These are phyloP conservation scores for Carcina quercana DNA, from an alignment of 2,888 invertebrate species.

Conservation along the genomic window DNA sequence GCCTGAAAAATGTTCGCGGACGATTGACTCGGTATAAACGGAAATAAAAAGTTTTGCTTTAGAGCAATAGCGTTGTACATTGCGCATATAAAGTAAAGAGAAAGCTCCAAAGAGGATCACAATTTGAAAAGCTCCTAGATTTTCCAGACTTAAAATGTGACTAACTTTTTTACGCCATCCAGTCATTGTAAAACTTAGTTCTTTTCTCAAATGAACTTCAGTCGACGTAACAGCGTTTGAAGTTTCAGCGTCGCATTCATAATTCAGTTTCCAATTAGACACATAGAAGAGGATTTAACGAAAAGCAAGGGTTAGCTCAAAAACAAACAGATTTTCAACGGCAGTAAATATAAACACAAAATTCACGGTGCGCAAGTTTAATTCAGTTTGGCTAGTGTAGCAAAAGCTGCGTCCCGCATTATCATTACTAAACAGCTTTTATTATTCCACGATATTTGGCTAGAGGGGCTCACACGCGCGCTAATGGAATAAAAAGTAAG, in stretches of 20 bases:
- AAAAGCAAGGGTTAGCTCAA: constrained; percentile 30
- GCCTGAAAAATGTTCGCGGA: constrained; percentile 73
- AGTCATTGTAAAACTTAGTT: constrained; percentile 39
- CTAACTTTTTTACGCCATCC: constrained; percentile 45
- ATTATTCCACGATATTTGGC: constrained; percentile 72
- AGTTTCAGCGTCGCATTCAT: constrained; percentile 27
- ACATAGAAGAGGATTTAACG: constrained; percentile 14
- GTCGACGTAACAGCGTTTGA: constrained; percentile 24
- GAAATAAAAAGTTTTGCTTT: constrained; percentile 74
- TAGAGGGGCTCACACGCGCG: constrained; percentile 67
- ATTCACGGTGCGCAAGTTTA: constrained; percentile 52
- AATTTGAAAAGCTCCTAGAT: constrained; percentile 50
- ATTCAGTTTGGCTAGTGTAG: constrained; percentile 58
- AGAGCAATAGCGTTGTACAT: constrained; percentile 67
- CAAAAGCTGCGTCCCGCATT: constrained; percentile 58
- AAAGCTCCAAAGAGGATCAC: constrained; percentile 52
- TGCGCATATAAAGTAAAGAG: constrained; percentile 63
- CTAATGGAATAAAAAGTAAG: constrained; percentile 76
- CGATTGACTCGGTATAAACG: constrained; percentile 74
- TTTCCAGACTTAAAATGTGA: constrained; percentile 46
- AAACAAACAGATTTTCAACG: constrained; percentile 37
- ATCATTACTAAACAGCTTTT: constrained; percentile 73
- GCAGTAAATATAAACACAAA: constrained; percentile 49
- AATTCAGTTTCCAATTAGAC: constrained; percentile 19
- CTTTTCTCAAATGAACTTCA: constrained; percentile 22